Conservation (phyloP, 2,888 invertebrate species). For the Volucella inflata region DNA sequence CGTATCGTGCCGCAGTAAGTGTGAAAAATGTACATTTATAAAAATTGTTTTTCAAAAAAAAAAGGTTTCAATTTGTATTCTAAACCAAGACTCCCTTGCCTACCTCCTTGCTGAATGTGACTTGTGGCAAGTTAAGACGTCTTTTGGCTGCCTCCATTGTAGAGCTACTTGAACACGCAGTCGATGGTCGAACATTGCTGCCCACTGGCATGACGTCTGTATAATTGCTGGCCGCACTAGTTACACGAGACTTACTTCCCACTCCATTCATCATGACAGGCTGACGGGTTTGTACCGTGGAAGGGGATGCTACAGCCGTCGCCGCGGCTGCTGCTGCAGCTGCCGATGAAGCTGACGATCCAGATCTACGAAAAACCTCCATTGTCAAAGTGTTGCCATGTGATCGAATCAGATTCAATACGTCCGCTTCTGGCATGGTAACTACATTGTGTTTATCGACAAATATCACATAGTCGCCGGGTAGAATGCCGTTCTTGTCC, state of each 20-base stretch:
- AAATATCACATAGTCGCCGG: constrained; percentile 94
- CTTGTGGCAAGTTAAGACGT: constrained; percentile 90
- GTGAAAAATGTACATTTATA: constrained; percentile 44
- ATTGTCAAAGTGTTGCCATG: constrained; percentile 88
- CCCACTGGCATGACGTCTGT: constrained; percentile 77
- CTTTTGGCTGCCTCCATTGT: constrained; percentile 86
- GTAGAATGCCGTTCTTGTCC: constrained; percentile 91
- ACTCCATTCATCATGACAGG: constrained; percentile 78
- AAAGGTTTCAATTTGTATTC: constrained; percentile 44
- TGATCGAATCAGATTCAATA: constrained; percentile 87
- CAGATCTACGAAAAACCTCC: constrained; percentile 87
- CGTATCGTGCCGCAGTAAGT: constrained; percentile 52
- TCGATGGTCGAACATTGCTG: constrained; percentile 86
- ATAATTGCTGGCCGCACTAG: constrained; percentile 77
- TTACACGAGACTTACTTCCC: constrained; percentile 65
- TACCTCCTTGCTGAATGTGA: constrained; percentile 95
- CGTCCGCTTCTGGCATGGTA: constrained; percentile 90
- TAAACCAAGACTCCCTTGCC: constrained; percentile 94
- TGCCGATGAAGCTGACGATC: constrained; percentile 77
- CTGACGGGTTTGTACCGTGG: constrained; percentile 19
- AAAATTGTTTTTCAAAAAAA: constrained; percentile 44
- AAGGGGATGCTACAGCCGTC: constrained; percentile 52
- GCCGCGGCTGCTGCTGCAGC: constrained; percentile 68
- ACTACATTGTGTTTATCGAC: constrained; percentile 94
- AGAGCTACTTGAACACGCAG: constrained; percentile 88